Base-by-base conservation (phyloP, 1,140 invertebrate genomes). In the Tetranychus cinnabarinus region DNA sequence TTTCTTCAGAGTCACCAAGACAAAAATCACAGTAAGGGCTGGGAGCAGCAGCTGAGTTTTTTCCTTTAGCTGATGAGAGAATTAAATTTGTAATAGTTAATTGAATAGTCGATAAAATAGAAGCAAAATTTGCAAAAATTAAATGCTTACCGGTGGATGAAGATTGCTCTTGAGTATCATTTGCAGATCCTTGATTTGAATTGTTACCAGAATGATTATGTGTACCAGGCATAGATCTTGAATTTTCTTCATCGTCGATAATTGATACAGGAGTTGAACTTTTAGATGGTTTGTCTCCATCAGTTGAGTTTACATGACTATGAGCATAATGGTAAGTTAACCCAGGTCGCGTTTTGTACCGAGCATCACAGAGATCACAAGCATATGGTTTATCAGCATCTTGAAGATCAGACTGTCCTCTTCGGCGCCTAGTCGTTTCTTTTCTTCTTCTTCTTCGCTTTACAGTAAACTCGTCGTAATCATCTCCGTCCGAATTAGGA, bases 1-100 rank as follows among this genome's bases (percentile, higher is more conserved):
- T 97, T 73, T 91, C 85, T 23, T 80, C 77, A 56, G 86, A 82
- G 77, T 93, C 89, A 39, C 93, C 93, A 55, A 97, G 78, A 76
- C 95, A 99, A 75, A 98, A 97, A 77, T 98, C 95, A 75, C 95
- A 99, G 72, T 96, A 93, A 0, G 86, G 82, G 65, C 85, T 88
- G 45, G 86, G 84, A 60, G 81, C 78, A 2, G 82, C 83, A 67
- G 13, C 23, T 47, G 13, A 12, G 23, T 47, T n/a, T 47, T 47
- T 47, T n/a, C 12, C 46, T 47, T 8, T 47, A 47, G 7, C 2
- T 12, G 46, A 47, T 15, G 46, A 46, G 45, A 47, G 46, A 47
- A 15, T 47, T 0, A n/a, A 47, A 47, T 2, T 23, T 23, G 0
- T 23, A 23, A 23, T 23, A 23, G 23, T 23, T 23, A 23, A 0